A percentile compares a stretch with the other conserved stretches of the same genome.
Conservation (phyloP, 2,888 invertebrate species). For the Muschampia plurimacula region DNA sequence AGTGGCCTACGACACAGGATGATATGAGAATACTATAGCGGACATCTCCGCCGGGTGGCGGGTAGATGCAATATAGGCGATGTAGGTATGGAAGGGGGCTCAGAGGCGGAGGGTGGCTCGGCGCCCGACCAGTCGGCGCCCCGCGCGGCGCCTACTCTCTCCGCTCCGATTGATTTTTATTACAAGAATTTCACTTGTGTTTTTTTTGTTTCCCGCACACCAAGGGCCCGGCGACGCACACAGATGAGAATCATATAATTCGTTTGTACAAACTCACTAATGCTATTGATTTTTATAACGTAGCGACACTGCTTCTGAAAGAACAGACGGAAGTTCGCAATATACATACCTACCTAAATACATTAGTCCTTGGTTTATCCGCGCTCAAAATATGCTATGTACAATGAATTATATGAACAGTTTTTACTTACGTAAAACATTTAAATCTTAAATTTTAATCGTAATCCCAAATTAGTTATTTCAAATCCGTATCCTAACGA, state of each 20-base stretch:
- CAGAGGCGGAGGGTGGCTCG: conserved; percentile 54
- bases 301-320: conserved; percentile 60
- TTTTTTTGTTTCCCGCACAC: conserved; percentile 81
- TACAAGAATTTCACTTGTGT: conserved; percentile 84
- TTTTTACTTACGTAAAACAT: too few species aligned
- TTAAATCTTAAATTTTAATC: too few species aligned
- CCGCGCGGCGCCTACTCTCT: conserved; percentile 82
- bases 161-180: conserved; percentile 86
- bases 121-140: conserved; percentile 79
- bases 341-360: neutral
- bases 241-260: conserved; percentile 80
- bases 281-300: conserved; percentile 85
- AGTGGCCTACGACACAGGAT: conserved; percentile 38
- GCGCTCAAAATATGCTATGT: too few species aligned
- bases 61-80: conserved; percentile 70
- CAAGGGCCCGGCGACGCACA: conserved; percentile 73
- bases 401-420: too few species aligned
- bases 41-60: conserved; percentile 49
- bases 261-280: conserved; percentile 84
- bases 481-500: too few species aligned
- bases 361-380: neutral
- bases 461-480: too few species aligned
- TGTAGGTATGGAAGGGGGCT: conserved; percentile 63
- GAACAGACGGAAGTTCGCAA: conserved; percentile 42
- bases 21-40: conserved; percentile 44